Evolutionary conservation across 1,140 invertebrate species (phyloP), one percentile per base, ranked within the genome.

Genomic region (Heliconius melpomene): DNA sequence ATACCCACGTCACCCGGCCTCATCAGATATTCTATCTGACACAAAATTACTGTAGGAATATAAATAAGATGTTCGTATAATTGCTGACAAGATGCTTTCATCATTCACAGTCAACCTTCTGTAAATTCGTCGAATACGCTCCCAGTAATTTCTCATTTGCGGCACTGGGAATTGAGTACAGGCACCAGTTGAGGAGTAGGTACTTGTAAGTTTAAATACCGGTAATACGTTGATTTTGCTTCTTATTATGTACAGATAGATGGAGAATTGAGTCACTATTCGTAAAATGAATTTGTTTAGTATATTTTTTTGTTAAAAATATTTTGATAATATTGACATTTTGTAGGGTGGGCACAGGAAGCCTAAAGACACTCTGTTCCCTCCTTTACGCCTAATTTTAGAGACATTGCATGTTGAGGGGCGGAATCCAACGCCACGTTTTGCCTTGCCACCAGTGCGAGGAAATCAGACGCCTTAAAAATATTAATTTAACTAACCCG

Each of bases 21-120:
- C 71, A 73, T 78, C 32, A 78, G 36, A 13, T n/a, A 78, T 78
- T 78, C 77, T 36, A 78, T 78, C 50, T 78, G 71, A 78, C 57
- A 46, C n/a, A 38, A 23, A 52, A 73, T 78, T 73, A 72, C 29
- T 23, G 72, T 78, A 72, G 71, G 70, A 78, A 77, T 73, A 78
- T 78, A 73, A 78, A 78, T 78, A 73, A 52, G 32, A 73, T 60
- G 54, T 60, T 73, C 50, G 20, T 40, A 72, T 66, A 73, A 57
- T 73, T 54, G 77, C 36, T 66, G 38, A 54, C 52, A 18, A 73
- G 8, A 50, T 20, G 72, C 29, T 52, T 46, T 66, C 36, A 66
- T 76, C 54, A 23, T 38, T 66, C 60, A 66, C 60, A 66, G 60
- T 13, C 60, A 66, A 66, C 23, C 9, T 66, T 66, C 60, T 66